Evolutionary conservation across 2,113 vertebrate genomes (phyloP).

Genomic region (Oplegnathus fasciatus): DNA sequence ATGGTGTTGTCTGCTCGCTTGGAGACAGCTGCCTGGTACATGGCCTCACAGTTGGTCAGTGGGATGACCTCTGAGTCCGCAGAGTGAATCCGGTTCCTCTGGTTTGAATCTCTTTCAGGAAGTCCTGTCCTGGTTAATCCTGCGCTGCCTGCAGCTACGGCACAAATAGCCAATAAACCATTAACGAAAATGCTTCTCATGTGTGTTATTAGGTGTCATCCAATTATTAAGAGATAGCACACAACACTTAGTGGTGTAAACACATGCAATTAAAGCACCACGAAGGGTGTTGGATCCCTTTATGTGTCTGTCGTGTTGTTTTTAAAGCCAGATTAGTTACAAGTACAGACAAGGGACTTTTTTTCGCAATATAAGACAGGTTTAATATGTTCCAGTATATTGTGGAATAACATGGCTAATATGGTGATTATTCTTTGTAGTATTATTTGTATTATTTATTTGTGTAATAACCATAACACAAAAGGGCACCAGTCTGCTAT

Average conservation of each 20-base stretch:
- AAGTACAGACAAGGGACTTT: not conserved
- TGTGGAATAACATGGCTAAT: not conserved
- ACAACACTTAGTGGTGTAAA: not conserved
- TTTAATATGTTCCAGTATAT: not conserved
- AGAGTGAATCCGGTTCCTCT: constrained; percentile 75
- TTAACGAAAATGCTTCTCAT: not conserved
- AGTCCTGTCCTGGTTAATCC: constrained; percentile 76
- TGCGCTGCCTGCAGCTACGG: constrained; percentile 83
- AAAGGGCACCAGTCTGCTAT: not conserved
- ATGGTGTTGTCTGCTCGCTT: constrained; percentile 81
- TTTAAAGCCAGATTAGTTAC: not conserved
- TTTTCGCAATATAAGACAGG: no score
- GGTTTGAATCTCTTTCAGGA: constrained; percentile 76
- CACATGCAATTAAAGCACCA: not conserved
- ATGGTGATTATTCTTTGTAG: not conserved
- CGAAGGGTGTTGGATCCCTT: not conserved
- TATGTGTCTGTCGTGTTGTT: not conserved
- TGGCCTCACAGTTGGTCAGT: constrained; percentile 89
- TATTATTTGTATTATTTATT: no score
- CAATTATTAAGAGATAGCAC: not conserved
- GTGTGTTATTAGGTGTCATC: constrained; percentile 3
- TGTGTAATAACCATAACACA: not conserved
- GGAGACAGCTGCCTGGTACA: constrained; percentile 91
- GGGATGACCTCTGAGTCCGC: constrained; percentile 86
- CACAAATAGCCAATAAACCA: constrained; percentile 52